Evolutionary conservation across 2,888 invertebrate genomes (phyloP).

Genomic region (Sipha maydis): DNA sequence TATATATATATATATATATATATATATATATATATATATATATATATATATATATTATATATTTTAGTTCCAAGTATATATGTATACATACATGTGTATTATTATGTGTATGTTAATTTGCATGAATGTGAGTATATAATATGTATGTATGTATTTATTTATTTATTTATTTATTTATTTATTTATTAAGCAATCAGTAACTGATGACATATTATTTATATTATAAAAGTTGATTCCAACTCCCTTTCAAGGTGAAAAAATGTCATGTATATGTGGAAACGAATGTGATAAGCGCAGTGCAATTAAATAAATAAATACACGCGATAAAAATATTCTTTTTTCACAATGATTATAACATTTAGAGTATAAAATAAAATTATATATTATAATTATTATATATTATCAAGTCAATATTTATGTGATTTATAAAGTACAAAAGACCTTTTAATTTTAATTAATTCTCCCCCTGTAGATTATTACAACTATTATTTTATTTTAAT

Average conservation of each 20-base stretch:
- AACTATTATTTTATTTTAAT: slow-evolving; percentile 35
- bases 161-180: slow-evolving; percentile 7
- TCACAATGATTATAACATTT: slow-evolving; percentile 39
- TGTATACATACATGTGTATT: slow-evolving; percentile 10
- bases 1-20: neutral
- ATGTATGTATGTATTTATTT: slow-evolving; percentile 10
- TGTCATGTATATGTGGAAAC: slow-evolving; percentile 42
- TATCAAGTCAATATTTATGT: slow-evolving; percentile 61
- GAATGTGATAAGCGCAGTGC: slow-evolving; percentile 61
- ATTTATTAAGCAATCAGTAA: slow-evolving; percentile 39
- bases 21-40: slow-evolving; percentile 5
- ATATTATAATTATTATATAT: slow-evolving; percentile 36
- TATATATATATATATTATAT: slow-evolving; percentile 14
- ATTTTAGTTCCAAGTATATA: slow-evolving; percentile 9
- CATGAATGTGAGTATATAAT: neutral
- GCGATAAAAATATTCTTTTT: slow-evolving; percentile 39
- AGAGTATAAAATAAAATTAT: slow-evolving; percentile 3
- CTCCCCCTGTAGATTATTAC: slow-evolving; percentile 42
- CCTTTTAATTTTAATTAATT: slow-evolving; percentile 42
- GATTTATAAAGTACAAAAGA: slow-evolving; percentile 60
- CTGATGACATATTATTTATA: slow-evolving; percentile 31
- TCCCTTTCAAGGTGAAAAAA: slow-evolving; percentile 22
- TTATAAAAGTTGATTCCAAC: slow-evolving; percentile 34
- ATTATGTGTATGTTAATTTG: slow-evolving; percentile 15
- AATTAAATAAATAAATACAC: slow-evolving; percentile 56